A percentile compares a stretch with the other conserved stretches of the same genome.
phyloP scores from a whole-genome alignment of 2,888 invertebrate genomes.

The Machimus atricapillus region DNA sequence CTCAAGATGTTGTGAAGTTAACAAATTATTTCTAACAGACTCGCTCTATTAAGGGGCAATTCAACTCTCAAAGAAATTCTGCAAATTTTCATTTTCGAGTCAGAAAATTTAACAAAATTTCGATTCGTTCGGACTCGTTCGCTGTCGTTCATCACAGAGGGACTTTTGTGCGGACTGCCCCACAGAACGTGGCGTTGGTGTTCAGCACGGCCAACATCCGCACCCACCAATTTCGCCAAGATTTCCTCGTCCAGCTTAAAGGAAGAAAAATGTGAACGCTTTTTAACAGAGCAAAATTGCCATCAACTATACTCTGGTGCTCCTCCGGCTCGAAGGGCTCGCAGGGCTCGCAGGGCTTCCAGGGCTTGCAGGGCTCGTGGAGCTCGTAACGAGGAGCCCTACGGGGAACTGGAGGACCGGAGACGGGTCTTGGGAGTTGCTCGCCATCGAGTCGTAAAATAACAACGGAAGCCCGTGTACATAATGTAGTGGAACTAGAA shows the following conservation, averaged over 20 bases:
- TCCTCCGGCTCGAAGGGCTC: neutral
- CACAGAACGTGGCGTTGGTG: neutral
- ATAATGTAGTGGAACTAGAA: constrained; percentile 34
- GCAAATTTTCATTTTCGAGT: neutral
- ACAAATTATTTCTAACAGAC: neutral
- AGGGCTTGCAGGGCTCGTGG: neutral
- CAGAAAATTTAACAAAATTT: neutral
- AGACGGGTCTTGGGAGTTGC: neutral
- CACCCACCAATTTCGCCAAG: neutral
- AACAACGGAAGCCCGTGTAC: constrained; percentile 28
- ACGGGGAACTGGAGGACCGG: neutral
- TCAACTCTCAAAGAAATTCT: neutral
- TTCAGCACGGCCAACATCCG: constrained; percentile 5
- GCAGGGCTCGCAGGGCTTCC: neutral
- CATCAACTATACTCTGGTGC: constrained; percentile 15
- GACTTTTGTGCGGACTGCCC: neutral
- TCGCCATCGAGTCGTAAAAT: constrained; percentile 16
- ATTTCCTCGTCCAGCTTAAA: neutral
- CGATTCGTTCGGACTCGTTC: neutral
- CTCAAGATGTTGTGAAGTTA: neutral
- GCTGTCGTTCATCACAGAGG: neutral
- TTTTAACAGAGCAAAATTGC: constrained; percentile 6
- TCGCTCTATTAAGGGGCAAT: neutral
- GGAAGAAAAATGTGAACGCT: constrained; percentile 23
- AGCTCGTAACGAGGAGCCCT: neutral